Evolutionary conservation across 2,888 invertebrate species (phyloP).

Genomic region (Agrochola litura): DNA sequence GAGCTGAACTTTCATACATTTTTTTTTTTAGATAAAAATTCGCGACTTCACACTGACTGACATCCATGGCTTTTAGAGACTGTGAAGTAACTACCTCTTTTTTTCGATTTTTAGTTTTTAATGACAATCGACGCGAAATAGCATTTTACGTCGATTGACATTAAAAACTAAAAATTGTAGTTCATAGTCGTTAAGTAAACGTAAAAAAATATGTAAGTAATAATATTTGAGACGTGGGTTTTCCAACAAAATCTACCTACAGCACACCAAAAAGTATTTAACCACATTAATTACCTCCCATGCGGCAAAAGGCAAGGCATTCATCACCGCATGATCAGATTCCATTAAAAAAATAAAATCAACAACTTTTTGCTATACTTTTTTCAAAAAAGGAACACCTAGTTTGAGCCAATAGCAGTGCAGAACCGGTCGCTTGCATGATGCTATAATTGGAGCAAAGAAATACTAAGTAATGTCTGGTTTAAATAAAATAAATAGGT

Average conservation of each 20-base stretch:
- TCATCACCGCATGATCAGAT: constrained; percentile 33
- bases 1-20: too few species aligned
- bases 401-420: constrained; percentile 9
- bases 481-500: constrained; percentile 26
- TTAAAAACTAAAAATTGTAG: too few species aligned
- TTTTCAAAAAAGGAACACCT: constrained; percentile 27
- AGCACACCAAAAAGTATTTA: constrained; percentile 14
- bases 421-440: constrained; percentile 31
- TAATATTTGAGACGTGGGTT: background rate
- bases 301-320: constrained; percentile 12
- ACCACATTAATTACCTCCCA: background rate
- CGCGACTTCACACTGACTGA: too few species aligned
- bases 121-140: too few species aligned
- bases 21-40: too few species aligned
- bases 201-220: too few species aligned
- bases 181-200: too few species aligned
- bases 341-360: constrained; percentile 26
- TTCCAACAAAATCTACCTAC: background rate
- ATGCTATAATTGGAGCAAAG: constrained; percentile 41
- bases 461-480: constrained; percentile 26
- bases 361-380: constrained; percentile 26
- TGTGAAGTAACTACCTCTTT: too few species aligned
- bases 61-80: too few species aligned
- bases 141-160: too few species aligned
- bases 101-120: too few species aligned